Conservation (phyloP, 2,888 invertebrate genomes). For the Drosophila buzzatii region DNA sequence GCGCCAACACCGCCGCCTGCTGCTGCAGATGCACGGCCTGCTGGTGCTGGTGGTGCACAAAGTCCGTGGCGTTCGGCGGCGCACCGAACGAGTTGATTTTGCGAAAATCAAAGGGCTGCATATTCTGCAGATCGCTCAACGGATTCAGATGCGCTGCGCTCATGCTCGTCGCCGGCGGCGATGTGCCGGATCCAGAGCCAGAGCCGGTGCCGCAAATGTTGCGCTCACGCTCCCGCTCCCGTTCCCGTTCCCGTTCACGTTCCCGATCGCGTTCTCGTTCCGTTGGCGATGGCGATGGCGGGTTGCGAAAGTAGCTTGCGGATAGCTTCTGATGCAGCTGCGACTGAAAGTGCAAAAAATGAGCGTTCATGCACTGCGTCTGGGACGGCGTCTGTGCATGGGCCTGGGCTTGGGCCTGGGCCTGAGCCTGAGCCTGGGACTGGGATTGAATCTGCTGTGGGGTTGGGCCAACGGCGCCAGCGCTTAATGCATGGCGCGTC, state of each 20-base stretch:
- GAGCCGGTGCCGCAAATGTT: constrained; percentile 26
- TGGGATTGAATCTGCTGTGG: constrained; percentile 1
- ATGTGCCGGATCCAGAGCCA: constrained; percentile 16
- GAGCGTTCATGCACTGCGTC: constrained; percentile 85
- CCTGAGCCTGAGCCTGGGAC: constrained; percentile 80
- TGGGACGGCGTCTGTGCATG: constrained; percentile 24
- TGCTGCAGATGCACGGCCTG: constrained; percentile 78
- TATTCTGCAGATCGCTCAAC: constrained; percentile 94
- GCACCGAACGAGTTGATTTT: constrained; percentile 87
- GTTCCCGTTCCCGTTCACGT: constrained; percentile 18
- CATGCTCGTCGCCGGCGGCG: constrained; percentile 43
- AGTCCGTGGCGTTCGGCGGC: constrained; percentile 73
- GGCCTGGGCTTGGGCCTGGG: constrained; percentile 42
- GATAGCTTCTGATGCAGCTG: constrained; percentile 85
- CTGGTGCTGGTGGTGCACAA: constrained; percentile 74
- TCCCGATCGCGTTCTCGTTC: constrained; percentile 32
- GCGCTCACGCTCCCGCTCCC: constrained; percentile 17
- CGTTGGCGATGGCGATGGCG: constrained; percentile 76
- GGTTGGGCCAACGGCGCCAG: constrained; percentile 7
- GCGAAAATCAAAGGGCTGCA: constrained; percentile 98
- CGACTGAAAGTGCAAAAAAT: constrained; percentile 84
- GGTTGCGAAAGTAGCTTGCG: constrained; percentile 84
- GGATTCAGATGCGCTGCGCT: constrained; percentile 87
- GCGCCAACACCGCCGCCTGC: constrained; percentile 84
- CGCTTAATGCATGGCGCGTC: constrained; percentile 29